Percentiles rank a stretch among this genome's conserved stretches.
Evolutionary conservation across 2,113 vertebrate genomes (phyloP).

Genomic region (Aptenodytes forsteri): DNA sequence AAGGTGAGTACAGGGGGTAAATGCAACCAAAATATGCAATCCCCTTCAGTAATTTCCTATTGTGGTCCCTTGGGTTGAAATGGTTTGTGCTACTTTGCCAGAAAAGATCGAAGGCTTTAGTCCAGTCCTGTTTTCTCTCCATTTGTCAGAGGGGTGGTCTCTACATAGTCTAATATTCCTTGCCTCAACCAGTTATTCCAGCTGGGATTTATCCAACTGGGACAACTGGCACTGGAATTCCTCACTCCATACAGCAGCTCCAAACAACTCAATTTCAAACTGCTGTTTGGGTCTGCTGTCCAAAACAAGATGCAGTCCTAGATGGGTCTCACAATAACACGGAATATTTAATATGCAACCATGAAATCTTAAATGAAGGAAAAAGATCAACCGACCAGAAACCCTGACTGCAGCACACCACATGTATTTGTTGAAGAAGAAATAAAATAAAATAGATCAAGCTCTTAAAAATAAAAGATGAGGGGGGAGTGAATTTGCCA

Average conservation of each 20-base stretch:
- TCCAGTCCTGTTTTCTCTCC: background rate
- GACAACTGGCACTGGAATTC: background rate
- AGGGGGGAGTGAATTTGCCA: background rate
- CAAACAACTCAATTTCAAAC: background rate
- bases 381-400: background rate
- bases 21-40: background rate
- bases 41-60: background rate
- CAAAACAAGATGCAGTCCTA: background rate
- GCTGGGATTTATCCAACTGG: background rate
- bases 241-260: background rate
- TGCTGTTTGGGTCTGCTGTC: background rate
- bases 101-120: background rate
- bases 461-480: background rate
- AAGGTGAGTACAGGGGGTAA: background rate
- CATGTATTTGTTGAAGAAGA: background rate
- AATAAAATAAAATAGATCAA: background rate
- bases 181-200: background rate
- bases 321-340: background rate
- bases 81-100: background rate
- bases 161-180: background rate
- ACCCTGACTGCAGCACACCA: rapidly evolving
- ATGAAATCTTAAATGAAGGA: background rate
- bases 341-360: background rate
- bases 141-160: background rate
- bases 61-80: background rate